Conservation (phyloP, 1,140 invertebrate species). For the Brachionus calyciflorus region DNA sequence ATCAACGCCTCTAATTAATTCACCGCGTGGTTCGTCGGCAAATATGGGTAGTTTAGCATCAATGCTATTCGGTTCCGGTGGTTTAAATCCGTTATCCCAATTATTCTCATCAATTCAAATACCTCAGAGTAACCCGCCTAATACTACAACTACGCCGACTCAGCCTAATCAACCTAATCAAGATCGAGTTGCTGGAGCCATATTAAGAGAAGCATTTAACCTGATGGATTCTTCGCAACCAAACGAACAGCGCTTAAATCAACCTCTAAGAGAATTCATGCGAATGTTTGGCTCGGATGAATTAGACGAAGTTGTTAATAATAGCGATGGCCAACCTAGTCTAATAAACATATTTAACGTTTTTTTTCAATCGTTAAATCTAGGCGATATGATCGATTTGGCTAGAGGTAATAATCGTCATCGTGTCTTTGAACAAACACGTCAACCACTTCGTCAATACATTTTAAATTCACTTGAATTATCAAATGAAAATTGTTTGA, state of each 20-base stretch:
- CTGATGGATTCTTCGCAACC: neutral
- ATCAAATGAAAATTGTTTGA: neutral
- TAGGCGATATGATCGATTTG: constrained; percentile 34
- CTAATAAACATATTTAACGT: constrained; percentile 18
- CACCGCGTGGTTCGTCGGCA: neutral
- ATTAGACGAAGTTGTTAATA: constrained; percentile 5
- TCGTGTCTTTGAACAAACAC: constrained; percentile 25
- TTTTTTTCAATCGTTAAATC: constrained; percentile 11
- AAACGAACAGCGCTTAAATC: constrained; percentile 4
- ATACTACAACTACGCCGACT: no score
- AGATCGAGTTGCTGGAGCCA: constrained; percentile 11
- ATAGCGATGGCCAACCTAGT: neutral
- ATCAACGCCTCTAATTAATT: neutral
- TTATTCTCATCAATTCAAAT: neutral
- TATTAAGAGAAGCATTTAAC: neutral
- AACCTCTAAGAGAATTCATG: constrained; percentile 32
- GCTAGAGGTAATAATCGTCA: neutral
- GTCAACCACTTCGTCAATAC: constrained; percentile 12
- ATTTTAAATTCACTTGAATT: neutral
- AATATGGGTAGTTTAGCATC: constrained; percentile 3
- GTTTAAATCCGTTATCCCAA: neutral
- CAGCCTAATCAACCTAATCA: neutral
- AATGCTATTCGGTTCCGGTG: neutral
- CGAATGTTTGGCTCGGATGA: constrained; percentile 16
- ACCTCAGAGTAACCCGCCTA: neutral